These are phyloP conservation scores for Sebastolobus alascanus DNA, from an alignment of 2,797 vertebrate genomes.

Conservation along the genomic window DNA sequence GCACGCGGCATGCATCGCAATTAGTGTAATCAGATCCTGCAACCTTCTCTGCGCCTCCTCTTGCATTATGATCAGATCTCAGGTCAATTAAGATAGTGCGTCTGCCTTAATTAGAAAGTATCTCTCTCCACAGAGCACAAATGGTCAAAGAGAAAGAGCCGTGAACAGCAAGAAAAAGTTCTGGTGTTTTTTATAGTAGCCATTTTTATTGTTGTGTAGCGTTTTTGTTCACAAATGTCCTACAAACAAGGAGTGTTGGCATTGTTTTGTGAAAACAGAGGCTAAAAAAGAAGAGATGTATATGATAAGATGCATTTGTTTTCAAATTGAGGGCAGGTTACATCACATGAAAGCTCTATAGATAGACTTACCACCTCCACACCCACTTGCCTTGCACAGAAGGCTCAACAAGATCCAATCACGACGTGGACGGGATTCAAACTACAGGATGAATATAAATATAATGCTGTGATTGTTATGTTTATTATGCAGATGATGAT, in stretches of 20 bases:
- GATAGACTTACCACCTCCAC: conserved; percentile 75
- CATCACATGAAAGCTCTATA: conserved; percentile 76
- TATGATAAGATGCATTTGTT: conserved; percentile 66
- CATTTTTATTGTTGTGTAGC: conserved; percentile 27
- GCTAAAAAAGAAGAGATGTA: conserved; percentile 43
- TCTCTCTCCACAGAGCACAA: not conserved
- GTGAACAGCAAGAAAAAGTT: not conserved
- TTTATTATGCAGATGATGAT: conserved; percentile 24
- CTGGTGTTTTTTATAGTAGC: not conserved
- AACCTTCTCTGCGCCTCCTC: conserved; percentile 21
- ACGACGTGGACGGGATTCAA: conserved; percentile 69
- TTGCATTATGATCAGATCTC: conserved; percentile 43
- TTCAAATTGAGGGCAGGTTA: conserved; percentile 75
- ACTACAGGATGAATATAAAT: conserved; percentile 37
- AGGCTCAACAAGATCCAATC: conserved; percentile 68
- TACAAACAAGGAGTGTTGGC: conserved; percentile 6
- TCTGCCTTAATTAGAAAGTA: conserved; percentile 14
- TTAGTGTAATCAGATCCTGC: conserved; percentile 38
- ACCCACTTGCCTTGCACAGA: conserved; percentile 64
- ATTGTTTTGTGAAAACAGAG: conserved; percentile 23
- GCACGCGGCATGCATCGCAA: conserved; percentile 8
- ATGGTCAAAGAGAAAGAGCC: not conserved
- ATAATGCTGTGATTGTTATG: conserved; percentile 6
- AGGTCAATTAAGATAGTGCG: not conserved
- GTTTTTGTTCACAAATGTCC: conserved; percentile 19